Conservation (phyloP, 2,888 invertebrate genomes). For the Mechanitis messenoides region DNA sequence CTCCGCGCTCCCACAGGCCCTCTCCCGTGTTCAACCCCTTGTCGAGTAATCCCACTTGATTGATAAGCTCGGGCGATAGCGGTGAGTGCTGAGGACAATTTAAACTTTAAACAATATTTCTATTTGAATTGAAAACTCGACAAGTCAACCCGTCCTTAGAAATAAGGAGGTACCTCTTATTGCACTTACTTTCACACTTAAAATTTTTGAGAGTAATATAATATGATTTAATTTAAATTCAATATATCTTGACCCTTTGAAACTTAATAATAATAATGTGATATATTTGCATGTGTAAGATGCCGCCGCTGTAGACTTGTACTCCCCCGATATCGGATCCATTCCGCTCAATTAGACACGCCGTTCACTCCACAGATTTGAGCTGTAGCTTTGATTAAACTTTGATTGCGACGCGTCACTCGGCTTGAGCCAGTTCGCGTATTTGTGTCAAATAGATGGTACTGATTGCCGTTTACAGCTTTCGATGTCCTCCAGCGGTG, state of each 20-base stretch:
- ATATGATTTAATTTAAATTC: background rate
- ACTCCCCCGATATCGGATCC: slow-evolving; percentile 33
- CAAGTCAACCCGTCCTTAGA: background rate
- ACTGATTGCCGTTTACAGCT: slow-evolving; percentile 24
- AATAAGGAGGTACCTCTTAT: too few species aligned
- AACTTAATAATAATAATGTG: background rate
- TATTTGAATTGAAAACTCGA: slow-evolving; percentile 10
- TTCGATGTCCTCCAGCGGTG: slow-evolving; percentile 20
- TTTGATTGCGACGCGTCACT: slow-evolving; percentile 69
- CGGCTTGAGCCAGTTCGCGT: slow-evolving; percentile 44
- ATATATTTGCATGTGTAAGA: slow-evolving; percentile 6
- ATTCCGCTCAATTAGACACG: slow-evolving; percentile 70
- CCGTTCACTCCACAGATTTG: slow-evolving; percentile 51
- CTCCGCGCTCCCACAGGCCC: slow-evolving; percentile 31
- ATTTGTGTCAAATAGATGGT: slow-evolving; percentile 44
- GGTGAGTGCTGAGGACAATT: slow-evolving; percentile 19
- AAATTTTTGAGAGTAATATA: too few species aligned
- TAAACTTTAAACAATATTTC: slow-evolving; percentile 18
- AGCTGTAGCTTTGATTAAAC: slow-evolving; percentile 65
- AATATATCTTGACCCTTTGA: background rate
- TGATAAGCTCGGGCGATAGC: slow-evolving; percentile 42
- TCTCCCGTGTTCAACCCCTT: slow-evolving; percentile 32
- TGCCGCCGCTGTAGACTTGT: slow-evolving; percentile 18
- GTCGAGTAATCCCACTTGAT: slow-evolving; percentile 36
- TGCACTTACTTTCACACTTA: too few species aligned